Conservation (phyloP, 2,888 invertebrate genomes). For the Parapristionchus giblindavisi region DNA sequence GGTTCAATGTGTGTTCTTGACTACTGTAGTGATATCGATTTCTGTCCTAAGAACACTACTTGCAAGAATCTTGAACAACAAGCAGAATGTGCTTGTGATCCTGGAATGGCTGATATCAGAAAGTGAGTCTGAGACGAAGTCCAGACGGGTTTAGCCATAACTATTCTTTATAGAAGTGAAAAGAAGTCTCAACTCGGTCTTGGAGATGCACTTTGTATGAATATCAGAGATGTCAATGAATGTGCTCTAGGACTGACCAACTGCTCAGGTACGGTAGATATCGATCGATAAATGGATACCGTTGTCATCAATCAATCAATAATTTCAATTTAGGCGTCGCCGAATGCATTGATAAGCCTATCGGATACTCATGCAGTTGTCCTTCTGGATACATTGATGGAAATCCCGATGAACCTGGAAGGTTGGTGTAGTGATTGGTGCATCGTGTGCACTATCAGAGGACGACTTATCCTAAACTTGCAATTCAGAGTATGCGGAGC, state of each 20-base stretch:
- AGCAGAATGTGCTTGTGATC: conserved; percentile 88
- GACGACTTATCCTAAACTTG: too few species aligned
- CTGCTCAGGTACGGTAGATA: conserved; percentile 58
- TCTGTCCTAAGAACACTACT: conserved; percentile 88
- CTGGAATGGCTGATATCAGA: conserved; percentile 81
- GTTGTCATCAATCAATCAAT: not conserved
- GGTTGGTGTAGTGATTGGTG: conserved; percentile 40
- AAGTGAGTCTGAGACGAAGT: conserved; percentile 32
- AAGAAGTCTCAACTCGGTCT: conserved; percentile 59
- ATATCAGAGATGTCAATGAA: conserved; percentile 66
- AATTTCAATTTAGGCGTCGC: conserved; percentile 55
- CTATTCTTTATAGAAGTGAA: conserved; percentile 48
- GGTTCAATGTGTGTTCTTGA: conserved; percentile 64
- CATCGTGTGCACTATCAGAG: too few species aligned
- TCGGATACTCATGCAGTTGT: conserved; percentile 68
- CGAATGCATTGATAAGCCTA: conserved; percentile 63
- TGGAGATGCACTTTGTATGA: conserved; percentile 62
- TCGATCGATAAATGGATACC: not conserved
- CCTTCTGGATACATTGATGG: conserved; percentile 67
- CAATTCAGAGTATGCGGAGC: conserved; percentile 60
- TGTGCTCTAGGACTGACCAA: conserved; percentile 69
- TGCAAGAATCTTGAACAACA: conserved; percentile 90
- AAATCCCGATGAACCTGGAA: conserved; percentile 65
- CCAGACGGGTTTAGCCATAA: not conserved
- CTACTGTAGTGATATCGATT: conserved; percentile 74